Percentiles rank a stretch among this genome's conserved stretches.
Conservation (phyloP, 2,888 invertebrate genomes). For the Andrena camellia region DNA sequence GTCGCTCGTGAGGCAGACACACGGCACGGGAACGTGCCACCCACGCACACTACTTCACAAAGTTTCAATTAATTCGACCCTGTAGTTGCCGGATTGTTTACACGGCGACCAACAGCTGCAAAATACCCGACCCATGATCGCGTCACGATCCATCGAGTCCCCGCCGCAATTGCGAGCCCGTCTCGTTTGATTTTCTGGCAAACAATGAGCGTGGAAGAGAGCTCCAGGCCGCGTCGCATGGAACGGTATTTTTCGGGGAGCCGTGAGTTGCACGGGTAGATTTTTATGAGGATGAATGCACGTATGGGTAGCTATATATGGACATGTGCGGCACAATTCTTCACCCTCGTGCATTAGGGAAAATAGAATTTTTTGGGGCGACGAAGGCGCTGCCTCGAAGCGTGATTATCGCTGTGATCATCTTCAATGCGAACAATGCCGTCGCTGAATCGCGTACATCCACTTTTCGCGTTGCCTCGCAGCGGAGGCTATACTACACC, state of each 20-base stretch:
- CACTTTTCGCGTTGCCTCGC: conserved; percentile 1
- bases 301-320: too few species aligned
- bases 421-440: not conserved
- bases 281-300: too few species aligned
- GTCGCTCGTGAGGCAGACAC: conserved; percentile 8
- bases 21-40: conserved; percentile 17
- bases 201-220: conserved; percentile 1
- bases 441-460: conserved; percentile 17
- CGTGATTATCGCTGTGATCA: not conserved
- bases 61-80: conserved; percentile 75
- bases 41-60: conserved; percentile 60
- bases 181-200: conserved; percentile 2
- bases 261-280: too few species aligned
- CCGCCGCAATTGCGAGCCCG: conserved; percentile 21
- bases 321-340: too few species aligned
- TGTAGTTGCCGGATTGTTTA: conserved; percentile 65
- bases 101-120: conserved; percentile 59
- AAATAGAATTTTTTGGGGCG: not conserved
- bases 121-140: conserved; percentile 66
- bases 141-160: conserved; percentile 43
- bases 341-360: not conserved
- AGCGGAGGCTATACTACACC: not conserved
- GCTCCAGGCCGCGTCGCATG: not conserved
- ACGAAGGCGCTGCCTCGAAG: not conserved
- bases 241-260: too few species aligned